Percentiles rank a stretch among this genome's conserved stretches.
phyloP scores from a whole-genome alignment of 1,140 invertebrate species.

The Aphis gossypii region DNA sequence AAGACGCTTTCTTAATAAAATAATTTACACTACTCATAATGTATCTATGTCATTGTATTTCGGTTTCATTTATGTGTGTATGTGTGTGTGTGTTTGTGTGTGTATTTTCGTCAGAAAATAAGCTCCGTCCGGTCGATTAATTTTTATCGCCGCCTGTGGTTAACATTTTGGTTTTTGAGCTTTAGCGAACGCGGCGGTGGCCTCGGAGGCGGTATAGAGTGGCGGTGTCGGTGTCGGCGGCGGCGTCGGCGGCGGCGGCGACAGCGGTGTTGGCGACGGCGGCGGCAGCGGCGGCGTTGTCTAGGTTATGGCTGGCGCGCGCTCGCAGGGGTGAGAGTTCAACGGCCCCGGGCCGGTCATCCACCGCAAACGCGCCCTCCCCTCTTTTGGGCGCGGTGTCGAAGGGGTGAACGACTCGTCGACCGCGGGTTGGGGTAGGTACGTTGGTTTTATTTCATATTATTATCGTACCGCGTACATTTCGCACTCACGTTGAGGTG shows the following conservation, averaged over 20 bases:
- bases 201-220: too few relatives aligned
- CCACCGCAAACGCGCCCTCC: background rate
- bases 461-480: background rate
- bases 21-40: background rate
- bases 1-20: background rate
- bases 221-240: too few relatives aligned
- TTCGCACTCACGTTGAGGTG: background rate
- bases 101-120: background rate
- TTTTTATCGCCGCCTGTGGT: background rate
- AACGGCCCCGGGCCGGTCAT: background rate
- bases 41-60: background rate
- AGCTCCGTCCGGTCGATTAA: background rate
- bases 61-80: background rate
- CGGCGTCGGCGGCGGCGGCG: background rate
- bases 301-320: slow-evolving; percentile 31
- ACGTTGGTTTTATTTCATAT: background rate
- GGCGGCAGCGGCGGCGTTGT: background rate
- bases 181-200: background rate
- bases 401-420: slow-evolving; percentile 26
- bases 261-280: background rate
- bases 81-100: background rate
- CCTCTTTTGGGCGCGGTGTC: background rate
- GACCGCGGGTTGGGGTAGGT: background rate
- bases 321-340: slow-evolving; percentile 16
- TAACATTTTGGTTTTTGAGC: slow-evolving; percentile 1